Evolutionary conservation across 2,113 vertebrate genomes (phyloP).

Genomic region (Chascanopsetta lugubris): DNA sequence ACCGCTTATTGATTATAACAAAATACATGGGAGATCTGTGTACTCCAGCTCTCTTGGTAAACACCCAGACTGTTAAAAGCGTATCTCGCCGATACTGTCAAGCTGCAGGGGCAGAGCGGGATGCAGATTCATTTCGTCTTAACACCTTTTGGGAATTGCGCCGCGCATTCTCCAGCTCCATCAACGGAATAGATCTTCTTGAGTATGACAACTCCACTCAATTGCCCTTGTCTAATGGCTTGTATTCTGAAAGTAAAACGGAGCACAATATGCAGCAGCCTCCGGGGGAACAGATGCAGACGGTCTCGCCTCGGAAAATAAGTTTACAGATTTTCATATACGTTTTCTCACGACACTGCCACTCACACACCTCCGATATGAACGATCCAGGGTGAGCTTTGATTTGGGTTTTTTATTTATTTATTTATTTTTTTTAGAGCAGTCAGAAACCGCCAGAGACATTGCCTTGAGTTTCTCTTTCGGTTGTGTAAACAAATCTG

Average conservation of each 20-base stretch:
- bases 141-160: slow-evolving; percentile 37
- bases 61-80: slow-evolving; percentile 16
- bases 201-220: slow-evolving; percentile 66
- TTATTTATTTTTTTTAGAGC: slow-evolving; percentile 20
- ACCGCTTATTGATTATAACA: slow-evolving; percentile 29
- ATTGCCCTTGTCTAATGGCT: slow-evolving; percentile 64
- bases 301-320: slow-evolving; percentile 36
- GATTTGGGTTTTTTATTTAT: slow-evolving; percentile 15
- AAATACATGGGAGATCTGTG: slow-evolving; percentile 5
- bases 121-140: slow-evolving; percentile 35
- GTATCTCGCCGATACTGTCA: slow-evolving; percentile 15
- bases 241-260: slow-evolving; percentile 49
- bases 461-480: slow-evolving; percentile 5
- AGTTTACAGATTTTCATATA: slow-evolving; percentile 34
- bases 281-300: slow-evolving; percentile 37
- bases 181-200: slow-evolving; percentile 60
- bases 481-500: slow-evolving; percentile 47
- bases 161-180: slow-evolving; percentile 23
- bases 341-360: slow-evolving; percentile 34
- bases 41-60: slow-evolving; percentile 18
- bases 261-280: slow-evolving; percentile 48
- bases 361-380: slow-evolving; percentile 25
- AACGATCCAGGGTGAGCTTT: slow-evolving; percentile 40
- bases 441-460: slow-evolving; percentile 26
- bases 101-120: slow-evolving; percentile 23